Conservation (phyloP, 2,888 invertebrate species). For the Hypercompe scribonia region DNA sequence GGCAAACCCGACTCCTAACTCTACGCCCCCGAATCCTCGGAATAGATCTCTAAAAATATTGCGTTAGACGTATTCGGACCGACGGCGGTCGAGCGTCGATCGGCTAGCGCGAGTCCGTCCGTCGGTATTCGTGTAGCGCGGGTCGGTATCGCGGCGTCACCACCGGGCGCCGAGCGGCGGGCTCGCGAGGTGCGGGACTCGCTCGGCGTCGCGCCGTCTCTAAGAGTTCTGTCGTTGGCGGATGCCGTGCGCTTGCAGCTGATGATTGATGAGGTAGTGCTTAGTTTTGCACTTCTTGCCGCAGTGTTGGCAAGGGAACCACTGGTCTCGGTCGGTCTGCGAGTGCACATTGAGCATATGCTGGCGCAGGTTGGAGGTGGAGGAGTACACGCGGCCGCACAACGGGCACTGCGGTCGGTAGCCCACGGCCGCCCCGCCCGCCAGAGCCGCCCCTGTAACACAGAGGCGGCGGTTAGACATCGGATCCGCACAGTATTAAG, state of each 20-base stretch:
- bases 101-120: slow-evolving; percentile 42
- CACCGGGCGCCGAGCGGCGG: slow-evolving; percentile 56
- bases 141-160: slow-evolving; percentile 44
- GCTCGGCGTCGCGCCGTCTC: slow-evolving; percentile 77
- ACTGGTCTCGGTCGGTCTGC: slow-evolving; percentile 89
- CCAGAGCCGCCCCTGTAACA: slow-evolving; percentile 89
- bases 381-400: slow-evolving; percentile 91
- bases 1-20: slow-evolving; percentile 71
- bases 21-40: slow-evolving; percentile 50
- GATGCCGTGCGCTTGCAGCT: slow-evolving; percentile 91
- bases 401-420: slow-evolving; percentile 89
- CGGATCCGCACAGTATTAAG: slow-evolving; percentile 69
- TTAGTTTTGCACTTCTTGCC: slow-evolving; percentile 92
- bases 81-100: slow-evolving; percentile 51
- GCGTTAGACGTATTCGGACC: slow-evolving; percentile 49
- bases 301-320: slow-evolving; percentile 91
- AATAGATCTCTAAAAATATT: slow-evolving; percentile 77
- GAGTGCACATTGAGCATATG: slow-evolving; percentile 92
- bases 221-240: slow-evolving; percentile 89
- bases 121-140: slow-evolving; percentile 1
- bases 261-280: slow-evolving; percentile 92
- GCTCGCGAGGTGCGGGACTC: slow-evolving; percentile 56
- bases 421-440: slow-evolving; percentile 84
- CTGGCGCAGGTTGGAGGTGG: slow-evolving; percentile 91
- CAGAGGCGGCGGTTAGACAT: slow-evolving; percentile 87